Evolutionary conservation across 2,888 invertebrate genomes (phyloP).

Genomic region (Dicycla oo): DNA sequence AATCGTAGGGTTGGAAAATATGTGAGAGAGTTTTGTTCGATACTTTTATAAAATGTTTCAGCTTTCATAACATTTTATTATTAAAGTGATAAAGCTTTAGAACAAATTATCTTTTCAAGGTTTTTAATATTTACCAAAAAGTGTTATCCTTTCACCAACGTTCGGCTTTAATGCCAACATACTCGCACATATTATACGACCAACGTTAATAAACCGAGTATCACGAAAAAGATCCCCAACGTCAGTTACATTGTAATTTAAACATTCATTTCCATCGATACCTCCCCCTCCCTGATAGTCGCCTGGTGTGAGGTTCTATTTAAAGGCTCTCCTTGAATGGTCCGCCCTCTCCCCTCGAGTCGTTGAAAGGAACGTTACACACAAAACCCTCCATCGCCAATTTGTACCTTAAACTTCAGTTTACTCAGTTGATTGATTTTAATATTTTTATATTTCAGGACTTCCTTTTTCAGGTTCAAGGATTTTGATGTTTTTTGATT

Average conservation of each 20-base stretch:
- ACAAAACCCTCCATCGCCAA: constrained; percentile 40
- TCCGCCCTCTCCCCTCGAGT: constrained; percentile 31
- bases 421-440: constrained; percentile 51
- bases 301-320: constrained; percentile 79
- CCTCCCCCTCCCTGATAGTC: constrained; percentile 58
- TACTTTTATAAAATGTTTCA: background rate
- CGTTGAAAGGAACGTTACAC: constrained; percentile 33
- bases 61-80: background rate
- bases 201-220: constrained; percentile 5
- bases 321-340: constrained; percentile 66
- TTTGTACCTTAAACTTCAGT: constrained; percentile 37
- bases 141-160: constrained; percentile 9
- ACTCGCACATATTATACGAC: background rate
- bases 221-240: constrained; percentile 3
- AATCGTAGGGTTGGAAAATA: constrained; percentile 47
- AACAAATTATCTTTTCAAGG: background rate
- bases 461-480: constrained; percentile 11
- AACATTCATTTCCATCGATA: constrained; percentile 60
- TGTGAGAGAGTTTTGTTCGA: constrained; percentile 17
- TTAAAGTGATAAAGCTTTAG: background rate
- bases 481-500: constrained; percentile 14
- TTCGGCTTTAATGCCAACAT: background rate
- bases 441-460: constrained; percentile 34
- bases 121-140: constrained; percentile 17
- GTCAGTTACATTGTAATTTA: constrained; percentile 27